Base-by-base conservation (phyloP, 37 sponge, comb jelly and placozoan genomes). In the Hexactinellida sp. region DNA sequence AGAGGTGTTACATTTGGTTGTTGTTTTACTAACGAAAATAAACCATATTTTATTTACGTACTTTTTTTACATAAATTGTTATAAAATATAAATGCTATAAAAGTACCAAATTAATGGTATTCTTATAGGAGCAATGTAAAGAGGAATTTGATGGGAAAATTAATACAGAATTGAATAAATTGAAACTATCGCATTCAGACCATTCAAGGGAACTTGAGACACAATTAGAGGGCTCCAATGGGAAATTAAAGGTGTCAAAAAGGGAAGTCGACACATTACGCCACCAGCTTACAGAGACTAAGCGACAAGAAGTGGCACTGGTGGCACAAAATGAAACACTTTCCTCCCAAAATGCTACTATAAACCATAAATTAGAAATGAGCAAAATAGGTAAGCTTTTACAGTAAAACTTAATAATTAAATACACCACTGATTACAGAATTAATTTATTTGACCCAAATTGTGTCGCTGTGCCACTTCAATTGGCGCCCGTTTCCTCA, bases 241-340 rank as follows among this genome's bases (percentile, higher is more conserved):
- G 13, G 76, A 63, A 63, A 28, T 63, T 63, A 23, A 63, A 63
- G 76, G 76, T 63, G 76, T 32, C 76, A n/a, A 63, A 63, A n/a
- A 23, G 76, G 5, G 76, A 63, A n/a, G 30, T n/a, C 3, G 76
- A 63, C 19, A 63, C 76, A 63, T 23, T 63, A 10, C 21, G 76
- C 5, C 3, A 63, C 13, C 76, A 63, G 30, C 30, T 63, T 5
- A n/a, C 34, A 7, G 76, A 63, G 34, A 23, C 76, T 10, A 63
- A 63, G 34, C 28, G 76, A 23, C 25, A 63, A 10, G 76, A n/a
- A 63, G 76, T 25, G 28, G 76, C 76, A n/a, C 34, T 63, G 3
- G 28, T 63, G 30, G 21, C 76, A 25, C 76, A 63, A n/a, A 63
- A 63, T n/a, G 76, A 63, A 23, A 25, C 76, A 25, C 76, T 63